These are phyloP conservation scores for Empidonax alnorum DNA, from an alignment of 2,113 vertebrate species.

Conservation along the genomic window DNA sequence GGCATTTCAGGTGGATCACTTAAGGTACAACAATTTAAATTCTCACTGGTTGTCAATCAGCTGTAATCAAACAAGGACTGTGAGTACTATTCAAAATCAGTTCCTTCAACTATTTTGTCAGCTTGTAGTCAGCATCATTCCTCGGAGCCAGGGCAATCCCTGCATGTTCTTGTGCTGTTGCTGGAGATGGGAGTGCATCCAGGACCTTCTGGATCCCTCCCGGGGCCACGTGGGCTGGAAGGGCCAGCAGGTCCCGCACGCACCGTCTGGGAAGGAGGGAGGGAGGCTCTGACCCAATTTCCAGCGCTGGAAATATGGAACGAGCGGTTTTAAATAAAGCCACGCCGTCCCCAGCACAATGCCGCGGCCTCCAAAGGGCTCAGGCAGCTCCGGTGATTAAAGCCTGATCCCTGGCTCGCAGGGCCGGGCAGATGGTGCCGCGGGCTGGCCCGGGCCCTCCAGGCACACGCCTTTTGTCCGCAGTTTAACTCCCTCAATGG, in stretches of 20 bases:
- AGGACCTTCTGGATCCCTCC: neutral
- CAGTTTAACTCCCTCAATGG: slow-evolving; percentile 74
- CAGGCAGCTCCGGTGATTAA: slow-evolving; percentile 32
- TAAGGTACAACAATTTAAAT: neutral
- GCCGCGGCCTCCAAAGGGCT: neutral
- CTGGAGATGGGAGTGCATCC: neutral
- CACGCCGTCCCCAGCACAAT: slow-evolving; percentile 21
- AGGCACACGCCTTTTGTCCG: slow-evolving; percentile 77
- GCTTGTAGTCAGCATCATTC: neutral
- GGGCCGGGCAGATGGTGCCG: slow-evolving; percentile 76
- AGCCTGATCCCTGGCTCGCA: slow-evolving; percentile 24
- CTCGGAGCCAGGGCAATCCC: neutral
- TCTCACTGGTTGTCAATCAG: neutral
- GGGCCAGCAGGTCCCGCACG: neutral
- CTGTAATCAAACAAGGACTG: neutral
- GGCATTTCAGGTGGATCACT: neutral
- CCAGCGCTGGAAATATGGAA: slow-evolving; percentile 62
- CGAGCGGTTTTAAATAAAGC: slow-evolving; percentile 42
- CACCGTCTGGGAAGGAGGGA: neutral
- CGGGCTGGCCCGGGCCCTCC: slow-evolving; percentile 37
- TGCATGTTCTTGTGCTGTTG: neutral
- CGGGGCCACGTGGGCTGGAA: neutral
- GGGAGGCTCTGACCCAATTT: slow-evolving; percentile 64
- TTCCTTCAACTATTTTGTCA: neutral
- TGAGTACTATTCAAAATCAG: neutral